Evolutionary conservation across 2,888 invertebrate species (phyloP).

Genomic region (Gerris lacustris): DNA sequence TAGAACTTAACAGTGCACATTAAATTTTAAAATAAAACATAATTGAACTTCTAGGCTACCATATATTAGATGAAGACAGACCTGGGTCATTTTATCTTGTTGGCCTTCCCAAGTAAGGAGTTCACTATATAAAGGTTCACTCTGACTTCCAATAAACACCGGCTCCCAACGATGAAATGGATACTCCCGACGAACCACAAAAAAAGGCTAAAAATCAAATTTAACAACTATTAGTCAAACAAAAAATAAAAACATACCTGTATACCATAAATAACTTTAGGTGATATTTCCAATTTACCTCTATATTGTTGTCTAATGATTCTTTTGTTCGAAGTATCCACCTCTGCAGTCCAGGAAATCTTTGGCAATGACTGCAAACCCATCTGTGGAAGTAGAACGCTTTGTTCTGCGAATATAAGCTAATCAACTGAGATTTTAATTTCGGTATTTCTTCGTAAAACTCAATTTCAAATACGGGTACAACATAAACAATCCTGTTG

Average conservation of each 20-base stretch:
- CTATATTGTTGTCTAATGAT: slow-evolving; percentile 24
- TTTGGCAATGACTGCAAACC: slow-evolving; percentile 58
- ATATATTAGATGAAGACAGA: slow-evolving; percentile 32
- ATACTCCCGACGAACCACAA: slow-evolving; percentile 54
- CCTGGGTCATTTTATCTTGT: slow-evolving; percentile 77
- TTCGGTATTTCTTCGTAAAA: slow-evolving; percentile 47
- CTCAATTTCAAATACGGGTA: slow-evolving; percentile 59
- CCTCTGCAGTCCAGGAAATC: slow-evolving; percentile 57
- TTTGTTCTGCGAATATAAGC: slow-evolving; percentile 43
- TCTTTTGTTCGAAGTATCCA: slow-evolving; percentile 41
- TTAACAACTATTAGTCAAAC: not conserved
- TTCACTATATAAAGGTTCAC: slow-evolving; percentile 65
- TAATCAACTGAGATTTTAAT: slow-evolving; percentile 46
- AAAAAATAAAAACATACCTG: not conserved
- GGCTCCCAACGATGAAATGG: slow-evolving; percentile 72
- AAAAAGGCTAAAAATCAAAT: slow-evolving; percentile 43
- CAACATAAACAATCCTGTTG: slow-evolving; percentile 47
- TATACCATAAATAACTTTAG: not conserved
- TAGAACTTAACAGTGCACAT: no score
- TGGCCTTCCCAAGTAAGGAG: slow-evolving; percentile 64
- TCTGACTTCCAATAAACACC: slow-evolving; percentile 61
- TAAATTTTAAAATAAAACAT: no score
- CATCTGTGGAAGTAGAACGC: slow-evolving; percentile 56
- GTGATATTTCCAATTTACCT: slow-evolving; percentile 19
- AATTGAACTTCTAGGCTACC: no score